A percentile compares a stretch with the other conserved stretches of the same genome.
Conservation (phyloP, 2,888 invertebrate genomes). For the Cephus pulcher region DNA sequence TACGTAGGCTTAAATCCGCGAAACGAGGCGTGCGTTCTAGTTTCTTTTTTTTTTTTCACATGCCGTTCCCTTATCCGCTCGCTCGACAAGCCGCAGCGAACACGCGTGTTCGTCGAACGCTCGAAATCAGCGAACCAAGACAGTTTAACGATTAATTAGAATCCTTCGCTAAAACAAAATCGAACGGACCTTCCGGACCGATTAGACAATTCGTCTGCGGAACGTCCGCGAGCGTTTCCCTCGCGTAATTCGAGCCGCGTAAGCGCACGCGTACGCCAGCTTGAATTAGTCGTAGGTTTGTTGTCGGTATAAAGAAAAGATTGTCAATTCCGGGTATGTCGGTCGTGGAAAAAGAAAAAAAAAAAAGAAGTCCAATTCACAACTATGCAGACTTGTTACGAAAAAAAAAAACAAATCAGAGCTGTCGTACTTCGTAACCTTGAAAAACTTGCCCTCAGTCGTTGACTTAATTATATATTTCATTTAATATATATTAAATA, state of each 20-base stretch:
- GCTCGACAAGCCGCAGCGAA: slow-evolving; percentile 55
- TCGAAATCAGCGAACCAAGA: slow-evolving; percentile 54
- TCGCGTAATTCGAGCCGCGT: neutral
- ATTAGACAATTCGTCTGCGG: neutral
- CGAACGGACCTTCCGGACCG: neutral
- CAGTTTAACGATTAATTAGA: slow-evolving; percentile 53
- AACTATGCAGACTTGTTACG: neutral
- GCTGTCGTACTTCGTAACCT: neutral
- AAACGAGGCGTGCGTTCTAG: slow-evolving; percentile 55
- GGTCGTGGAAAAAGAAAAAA: neutral
- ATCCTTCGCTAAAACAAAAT: slow-evolving; percentile 41
- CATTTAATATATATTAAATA: neutral
- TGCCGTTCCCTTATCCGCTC: slow-evolving; percentile 56
- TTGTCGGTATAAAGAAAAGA: neutral
- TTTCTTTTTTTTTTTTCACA: slow-evolving; percentile 23
- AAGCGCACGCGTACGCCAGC: neutral
- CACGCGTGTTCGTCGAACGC: slow-evolving; percentile 55
- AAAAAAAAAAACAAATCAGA: neutral
- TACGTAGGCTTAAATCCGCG: slow-evolving; percentile 52
- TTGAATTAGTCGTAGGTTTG: neutral
- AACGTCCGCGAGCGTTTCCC: neutral
- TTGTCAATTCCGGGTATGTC: neutral
- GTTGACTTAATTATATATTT: neutral
- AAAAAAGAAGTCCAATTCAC: neutral
- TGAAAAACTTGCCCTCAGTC: neutral